A percentile compares a stretch with the other conserved stretches of the same genome.
Evolutionary conservation across 2,113 vertebrate genomes (phyloP).

Genomic region (Sorex araneus): DNA sequence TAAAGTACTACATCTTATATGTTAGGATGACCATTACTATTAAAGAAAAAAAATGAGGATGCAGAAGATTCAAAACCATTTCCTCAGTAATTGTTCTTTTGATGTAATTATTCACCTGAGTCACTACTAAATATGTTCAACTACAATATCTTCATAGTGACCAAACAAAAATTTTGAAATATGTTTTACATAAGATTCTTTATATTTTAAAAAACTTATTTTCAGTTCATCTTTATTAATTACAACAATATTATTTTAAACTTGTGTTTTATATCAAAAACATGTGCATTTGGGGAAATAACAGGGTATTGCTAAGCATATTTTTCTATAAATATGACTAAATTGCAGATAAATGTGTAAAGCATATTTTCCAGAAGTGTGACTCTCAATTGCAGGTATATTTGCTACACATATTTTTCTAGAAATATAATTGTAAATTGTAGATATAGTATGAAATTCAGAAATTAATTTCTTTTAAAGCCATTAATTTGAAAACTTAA

Average conservation of each 20-base stretch:
- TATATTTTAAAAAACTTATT: background rate
- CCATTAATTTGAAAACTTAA: background rate
- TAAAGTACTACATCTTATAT: no score
- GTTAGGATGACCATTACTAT: no score
- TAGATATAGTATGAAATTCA: background rate
- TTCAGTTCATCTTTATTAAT: constrained; percentile 9
- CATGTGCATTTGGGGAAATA: background rate
- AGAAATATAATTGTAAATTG: background rate
- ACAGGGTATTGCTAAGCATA: background rate
- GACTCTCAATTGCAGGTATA: background rate
- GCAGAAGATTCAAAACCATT: background rate
- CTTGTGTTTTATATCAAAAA: constrained; percentile 14
- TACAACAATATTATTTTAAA: background rate
- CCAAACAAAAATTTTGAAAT: background rate
- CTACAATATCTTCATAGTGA: background rate
- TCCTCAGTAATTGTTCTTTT: background rate
- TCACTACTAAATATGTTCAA: background rate
- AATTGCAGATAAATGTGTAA: no score
- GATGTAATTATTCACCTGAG: background rate
- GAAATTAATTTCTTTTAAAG: background rate
- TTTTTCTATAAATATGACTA: background rate
- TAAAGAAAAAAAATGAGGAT: no score
- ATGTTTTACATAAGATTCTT: background rate
- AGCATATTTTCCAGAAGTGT: background rate
- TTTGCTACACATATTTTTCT: background rate